Base-by-base conservation (phyloP, 2,113 vertebrate genomes). In the Etia nguti region DNA sequence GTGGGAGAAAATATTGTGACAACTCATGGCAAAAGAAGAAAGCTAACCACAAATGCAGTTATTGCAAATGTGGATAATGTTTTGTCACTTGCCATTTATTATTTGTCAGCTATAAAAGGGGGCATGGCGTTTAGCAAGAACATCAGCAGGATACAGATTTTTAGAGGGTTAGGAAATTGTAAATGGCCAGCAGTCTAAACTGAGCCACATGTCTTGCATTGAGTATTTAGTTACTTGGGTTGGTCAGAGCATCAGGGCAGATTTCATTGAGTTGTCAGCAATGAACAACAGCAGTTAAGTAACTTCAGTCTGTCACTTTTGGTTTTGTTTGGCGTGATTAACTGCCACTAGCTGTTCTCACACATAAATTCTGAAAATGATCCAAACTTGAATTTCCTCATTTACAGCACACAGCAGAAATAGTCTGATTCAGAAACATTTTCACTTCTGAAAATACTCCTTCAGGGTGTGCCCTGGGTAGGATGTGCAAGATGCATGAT, bases 91-190 rank as follows among this genome's bases (percentile, higher is more conserved):
- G 82, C 73, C 54, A 84, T 89, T 52, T 88, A 68, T 84, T 13
- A 89, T 92, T 41, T 86, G 83, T 87, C 79, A 36, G 80, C 86
- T 38, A 65, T 80, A 54, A 18, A 88, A 82, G 3, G 77, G 75
- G 48, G 38, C 46, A 70, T 26, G 48, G 46, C 5, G 68, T 79
- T 86, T 29, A 52, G 10, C 34, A 68, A 22, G 34, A 68, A 22
- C 62, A 68, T 41, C 36, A 22, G 7, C 38, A 15, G 22, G 65
- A 73, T 73, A 73, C 65, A 73, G 65, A 43, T 46, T 73, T 65
- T 75, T 48, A 48, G 24, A 48, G 70, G 70, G 43, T 50, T 75
- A 75, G 70, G 70, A 75, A 29, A 48, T 31, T 48, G 70, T 48
- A 75, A 48, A 20, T 50, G 43, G 16, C 43, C 24, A 31, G 15